Evolutionary conservation across 2,888 invertebrate species (phyloP), one percentile per base, ranked within the genome.

Genomic region (Lissonota sp.): DNA sequence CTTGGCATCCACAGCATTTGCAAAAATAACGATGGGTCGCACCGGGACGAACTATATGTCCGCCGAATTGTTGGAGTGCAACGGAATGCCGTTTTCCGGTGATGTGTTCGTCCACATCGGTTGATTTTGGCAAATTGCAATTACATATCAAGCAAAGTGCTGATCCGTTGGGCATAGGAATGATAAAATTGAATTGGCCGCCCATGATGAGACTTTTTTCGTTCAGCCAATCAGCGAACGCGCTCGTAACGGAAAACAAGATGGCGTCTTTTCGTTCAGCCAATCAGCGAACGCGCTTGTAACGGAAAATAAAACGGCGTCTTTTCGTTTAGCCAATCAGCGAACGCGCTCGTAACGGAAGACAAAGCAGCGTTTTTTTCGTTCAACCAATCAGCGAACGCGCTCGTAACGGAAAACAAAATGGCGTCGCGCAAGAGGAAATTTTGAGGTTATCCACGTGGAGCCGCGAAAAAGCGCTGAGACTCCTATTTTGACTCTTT

Each of bases 91-190:
- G 64, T 37, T 26, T 46, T n/a, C 64, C 64, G 10, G 10, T 49
- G 51, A 26, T 46, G 49, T 64, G 64, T 26, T 51, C 42, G 6
- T 8, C 10, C 12, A 37, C 37, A 6, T 12, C 12, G 2, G 26
- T 10, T 6, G 4, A 8, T 10, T n/a, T 39, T 26, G 49, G 26
- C 46, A 64, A 49, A 12, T 26, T 6, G 6, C 64, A 64, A 26
- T 64, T 10, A 49, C 64, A 64, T 10, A 64, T 64, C 46, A 64
- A n/a, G 64, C 64, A 64, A 16, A 49, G 49, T 7, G 5, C 14
- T 14, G 51, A 1, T 12, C n/a, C 4, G 5, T 5, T 14, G 51
- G 14, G 1, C 2, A 5, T 14, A 6, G 8, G 14, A 16, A 53
- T 53, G 14, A 53, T 2, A 2, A 26, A 53, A 53, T 53, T 14